These are phyloP conservation scores for Stichodactyla mertensii DNA, from an alignment of 64 coral and sea anemone genomes.

Conservation along the genomic window DNA sequence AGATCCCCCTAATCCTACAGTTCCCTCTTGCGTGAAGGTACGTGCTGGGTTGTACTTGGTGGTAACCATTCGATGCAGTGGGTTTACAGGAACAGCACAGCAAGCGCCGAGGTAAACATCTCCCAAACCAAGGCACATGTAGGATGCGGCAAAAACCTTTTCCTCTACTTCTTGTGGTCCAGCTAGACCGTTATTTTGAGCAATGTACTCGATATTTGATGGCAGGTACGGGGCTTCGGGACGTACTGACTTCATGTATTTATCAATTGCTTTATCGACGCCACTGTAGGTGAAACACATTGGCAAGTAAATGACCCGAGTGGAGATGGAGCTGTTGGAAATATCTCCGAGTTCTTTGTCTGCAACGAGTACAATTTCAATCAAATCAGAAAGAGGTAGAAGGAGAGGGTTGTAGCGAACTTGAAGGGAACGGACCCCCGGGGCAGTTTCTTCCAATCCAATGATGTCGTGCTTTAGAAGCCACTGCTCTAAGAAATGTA, in stretches of 20 bases:
- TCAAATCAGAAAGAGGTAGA: constrained; percentile 3
- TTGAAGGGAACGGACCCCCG: constrained; percentile 55
- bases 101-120: constrained; percentile 58
- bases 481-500: too few species aligned
- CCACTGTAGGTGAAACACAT: too few species aligned
- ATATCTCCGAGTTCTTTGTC: too few species aligned
- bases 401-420: constrained; percentile 41
- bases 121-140: constrained; percentile 56
- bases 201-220: too few species aligned
- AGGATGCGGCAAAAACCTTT: constrained; percentile 44
- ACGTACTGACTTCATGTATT: too few species aligned
- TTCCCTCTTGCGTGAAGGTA: constrained; percentile 61
- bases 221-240: too few species aligned
- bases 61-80: background rate
- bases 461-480: too few species aligned
- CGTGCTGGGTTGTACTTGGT: constrained; percentile 61
- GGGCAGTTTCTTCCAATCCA: constrained; percentile 41
- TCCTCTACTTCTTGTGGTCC: background rate
- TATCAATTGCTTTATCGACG: too few species aligned
- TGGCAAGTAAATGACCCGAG: too few species aligned
- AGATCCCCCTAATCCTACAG: constrained; percentile 49
- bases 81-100: constrained; percentile 37
- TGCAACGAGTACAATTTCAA: too few species aligned
- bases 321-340: too few species aligned
- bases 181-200: too few species aligned